Conservation (phyloP, 2,888 invertebrate species). For the Abscondita cerata region DNA sequence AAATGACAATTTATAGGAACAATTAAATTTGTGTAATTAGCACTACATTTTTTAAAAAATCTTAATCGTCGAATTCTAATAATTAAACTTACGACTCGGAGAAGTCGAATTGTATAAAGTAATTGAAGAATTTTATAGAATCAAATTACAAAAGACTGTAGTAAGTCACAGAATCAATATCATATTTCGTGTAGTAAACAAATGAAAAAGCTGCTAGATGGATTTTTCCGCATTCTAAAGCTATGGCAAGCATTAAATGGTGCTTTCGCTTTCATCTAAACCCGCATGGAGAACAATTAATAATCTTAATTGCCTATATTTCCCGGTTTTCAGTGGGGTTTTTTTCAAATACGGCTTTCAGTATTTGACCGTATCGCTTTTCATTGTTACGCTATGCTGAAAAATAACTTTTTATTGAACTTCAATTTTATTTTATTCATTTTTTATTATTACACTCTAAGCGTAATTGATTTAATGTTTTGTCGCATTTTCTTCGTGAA, state of each 20-base stretch:
- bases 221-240: slow-evolving; percentile 26
- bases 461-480: slow-evolving; percentile 22
- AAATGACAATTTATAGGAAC: not conserved
- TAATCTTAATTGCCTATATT: slow-evolving; percentile 50
- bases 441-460: slow-evolving; percentile 11
- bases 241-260: slow-evolving; percentile 37
- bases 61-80: no score
- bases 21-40: slow-evolving; percentile 1
- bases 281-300: slow-evolving; percentile 47
- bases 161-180: slow-evolving; percentile 20
- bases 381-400: slow-evolving; percentile 36
- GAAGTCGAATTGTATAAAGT: no score
- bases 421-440: not conserved
- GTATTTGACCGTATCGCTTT: slow-evolving; percentile 31
- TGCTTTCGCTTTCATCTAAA: slow-evolving; percentile 40
- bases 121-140: not conserved
- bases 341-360: slow-evolving; percentile 37
- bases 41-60: no score
- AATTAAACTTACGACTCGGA: no score
- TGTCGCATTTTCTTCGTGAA: not conserved
- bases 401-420: slow-evolving; percentile 37
- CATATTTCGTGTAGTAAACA: slow-evolving; percentile 25
- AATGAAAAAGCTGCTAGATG: slow-evolving; percentile 27
- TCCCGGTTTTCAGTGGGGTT: slow-evolving; percentile 40
- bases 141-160: not conserved